Evolutionary conservation across 2,888 invertebrate genomes (phyloP).

Genomic region (Acanthoscelides obtectus): DNA sequence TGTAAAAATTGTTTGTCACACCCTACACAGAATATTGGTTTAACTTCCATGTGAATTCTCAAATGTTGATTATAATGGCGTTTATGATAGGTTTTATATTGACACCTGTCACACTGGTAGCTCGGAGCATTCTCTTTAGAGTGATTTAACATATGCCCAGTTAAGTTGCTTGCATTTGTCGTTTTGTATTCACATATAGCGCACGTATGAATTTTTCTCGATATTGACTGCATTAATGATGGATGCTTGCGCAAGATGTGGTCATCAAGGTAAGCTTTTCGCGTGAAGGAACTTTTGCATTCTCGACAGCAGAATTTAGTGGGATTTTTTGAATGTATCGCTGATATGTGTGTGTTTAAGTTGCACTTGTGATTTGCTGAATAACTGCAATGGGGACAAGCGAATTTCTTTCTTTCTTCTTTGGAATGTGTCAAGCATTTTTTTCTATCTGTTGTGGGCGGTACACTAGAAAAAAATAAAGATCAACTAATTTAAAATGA

Average conservation of each 20-base stretch:
- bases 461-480: no score
- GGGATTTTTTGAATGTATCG: no score
- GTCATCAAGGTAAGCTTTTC: not conserved
- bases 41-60: constrained; percentile 5
- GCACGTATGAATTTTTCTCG: constrained; percentile 8
- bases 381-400: constrained; percentile 5
- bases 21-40: constrained; percentile 9
- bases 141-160: constrained; percentile 7
- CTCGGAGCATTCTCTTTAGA: constrained; percentile 1
- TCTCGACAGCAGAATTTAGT: no score
- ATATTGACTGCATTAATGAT: not conserved
- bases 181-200: constrained; percentile 13
- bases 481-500: no score
- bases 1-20: constrained; percentile 13
- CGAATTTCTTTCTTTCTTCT: not conserved
- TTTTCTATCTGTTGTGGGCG: no score
- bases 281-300: not conserved
- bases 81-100: constrained; percentile 3
- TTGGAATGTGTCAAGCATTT: not conserved
- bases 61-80: constrained; percentile 11
- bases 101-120: constrained; percentile 2
- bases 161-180: not conserved
- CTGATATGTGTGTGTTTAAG: not conserved
- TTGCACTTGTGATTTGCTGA: not conserved
- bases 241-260: constrained; percentile 8